Evolutionary conservation across 2,888 invertebrate genomes (phyloP).

Genomic region (Melieria crassipennis): DNA sequence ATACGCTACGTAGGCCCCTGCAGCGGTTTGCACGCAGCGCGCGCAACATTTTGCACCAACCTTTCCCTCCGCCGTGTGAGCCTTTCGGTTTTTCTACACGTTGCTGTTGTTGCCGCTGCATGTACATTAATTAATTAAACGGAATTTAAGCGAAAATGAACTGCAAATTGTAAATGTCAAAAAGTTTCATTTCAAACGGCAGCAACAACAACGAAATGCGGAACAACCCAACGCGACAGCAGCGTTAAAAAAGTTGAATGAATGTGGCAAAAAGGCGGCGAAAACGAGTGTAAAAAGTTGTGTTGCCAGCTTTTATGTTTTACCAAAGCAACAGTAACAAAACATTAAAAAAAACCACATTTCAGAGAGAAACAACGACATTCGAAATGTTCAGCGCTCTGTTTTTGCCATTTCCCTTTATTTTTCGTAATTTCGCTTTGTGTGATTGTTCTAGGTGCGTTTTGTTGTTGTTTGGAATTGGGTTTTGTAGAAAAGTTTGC

Average conservation of each 20-base stretch:
- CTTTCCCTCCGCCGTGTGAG: neutral
- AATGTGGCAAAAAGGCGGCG: neutral
- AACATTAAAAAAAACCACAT: too few species aligned
- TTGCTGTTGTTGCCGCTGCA: neutral
- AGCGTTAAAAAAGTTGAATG: neutral
- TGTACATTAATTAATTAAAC: constrained; percentile 24
- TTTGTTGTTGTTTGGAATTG: neutral
- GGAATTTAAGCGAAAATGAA: constrained; percentile 12
- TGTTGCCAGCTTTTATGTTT: too few species aligned
- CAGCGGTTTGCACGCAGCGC: neutral
- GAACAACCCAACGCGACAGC: neutral
- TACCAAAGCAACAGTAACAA: too few species aligned
- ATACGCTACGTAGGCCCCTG: neutral
- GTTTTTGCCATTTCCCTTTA: too few species aligned
- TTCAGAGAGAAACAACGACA: too few species aligned
- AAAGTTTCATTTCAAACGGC: constrained; percentile 21
- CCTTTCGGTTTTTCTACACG: neutral
- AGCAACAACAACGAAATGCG: neutral
- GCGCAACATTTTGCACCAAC: neutral
- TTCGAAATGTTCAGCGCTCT: too few species aligned
- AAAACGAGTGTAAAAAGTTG: neutral
- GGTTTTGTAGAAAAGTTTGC: neutral
- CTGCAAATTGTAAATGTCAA: constrained; percentile 19
- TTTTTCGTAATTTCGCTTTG: too few species aligned
- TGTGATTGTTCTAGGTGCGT: too few species aligned